Percentiles rank a stretch among this genome's conserved stretches.
Conservation (phyloP, 1,140 invertebrate species). For the Diorhabda carinulata region DNA sequence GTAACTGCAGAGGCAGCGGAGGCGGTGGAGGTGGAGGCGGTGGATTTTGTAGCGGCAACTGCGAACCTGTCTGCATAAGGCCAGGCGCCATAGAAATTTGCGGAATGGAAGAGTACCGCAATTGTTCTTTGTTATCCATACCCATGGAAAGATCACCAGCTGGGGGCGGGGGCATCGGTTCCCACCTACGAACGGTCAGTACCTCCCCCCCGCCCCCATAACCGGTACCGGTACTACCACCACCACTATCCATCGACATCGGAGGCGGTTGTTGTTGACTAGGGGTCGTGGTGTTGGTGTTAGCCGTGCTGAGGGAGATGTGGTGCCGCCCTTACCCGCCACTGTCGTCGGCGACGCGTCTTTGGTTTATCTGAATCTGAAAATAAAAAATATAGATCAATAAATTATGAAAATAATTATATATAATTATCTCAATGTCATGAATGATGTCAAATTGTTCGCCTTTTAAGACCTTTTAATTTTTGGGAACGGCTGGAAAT, state of each 20-base stretch:
- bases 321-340: constrained; percentile 37
- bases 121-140: constrained; percentile 50
- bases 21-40: constrained; percentile 50
- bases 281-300: constrained; percentile 25
- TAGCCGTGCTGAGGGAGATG: constrained; percentile 40
- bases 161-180: constrained; percentile 47
- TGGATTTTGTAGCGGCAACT: constrained; percentile 36
- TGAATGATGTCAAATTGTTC: no score
- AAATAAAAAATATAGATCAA: constrained; percentile 20
- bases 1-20: constrained; percentile 59
- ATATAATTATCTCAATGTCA: no score
- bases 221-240: constrained; percentile 38
- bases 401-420: no score
- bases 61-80: constrained; percentile 28
- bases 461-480: no score
- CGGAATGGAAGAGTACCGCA: constrained; percentile 50
- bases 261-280: constrained; percentile 48
- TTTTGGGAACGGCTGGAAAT: no score
- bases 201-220: constrained; percentile 58
- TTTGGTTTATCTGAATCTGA: constrained; percentile 40
- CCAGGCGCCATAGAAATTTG: constrained; percentile 45
- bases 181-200: constrained; percentile 57
- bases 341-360: constrained; percentile 30
- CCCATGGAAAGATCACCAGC: constrained; percentile 41
- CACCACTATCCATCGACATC: constrained; percentile 54